These are phyloP conservation scores for Rhinophrynus dorsalis DNA, from an alignment of 2,797 vertebrate genomes.

Conservation along the genomic window DNA sequence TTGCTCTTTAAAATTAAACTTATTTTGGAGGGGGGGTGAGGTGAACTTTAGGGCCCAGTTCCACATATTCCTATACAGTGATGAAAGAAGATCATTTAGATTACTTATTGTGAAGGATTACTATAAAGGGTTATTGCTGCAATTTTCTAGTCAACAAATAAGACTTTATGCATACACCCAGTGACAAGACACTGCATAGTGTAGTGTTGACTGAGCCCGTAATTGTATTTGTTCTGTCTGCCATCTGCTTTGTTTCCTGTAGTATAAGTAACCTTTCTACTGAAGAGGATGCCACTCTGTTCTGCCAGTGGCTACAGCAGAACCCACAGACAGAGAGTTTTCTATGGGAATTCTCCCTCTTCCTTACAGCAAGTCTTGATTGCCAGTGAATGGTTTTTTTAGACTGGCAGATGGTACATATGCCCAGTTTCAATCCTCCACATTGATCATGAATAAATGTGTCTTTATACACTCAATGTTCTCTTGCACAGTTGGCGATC, in stretches of 20 bases:
- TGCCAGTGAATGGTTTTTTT: constrained; percentile 17
- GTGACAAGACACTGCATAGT: constrained; percentile 56
- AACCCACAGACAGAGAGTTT: background rate
- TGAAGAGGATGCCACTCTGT: constrained; percentile 18
- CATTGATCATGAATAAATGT: background rate
- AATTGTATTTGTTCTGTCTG: constrained; percentile 48
- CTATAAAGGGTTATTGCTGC: constrained; percentile 44
- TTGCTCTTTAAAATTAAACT: no score
- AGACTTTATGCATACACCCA: constrained; percentile 49
- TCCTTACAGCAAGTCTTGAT: constrained; percentile 1
- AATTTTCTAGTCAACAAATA: constrained; percentile 47
- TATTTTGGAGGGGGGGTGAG: no score
- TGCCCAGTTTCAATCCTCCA: constrained; percentile 14
- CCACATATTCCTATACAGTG: no score
- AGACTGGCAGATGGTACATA: constrained; percentile 45
- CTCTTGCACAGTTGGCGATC: background rate
- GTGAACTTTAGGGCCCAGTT: no score
- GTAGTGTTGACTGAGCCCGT: constrained; percentile 55
- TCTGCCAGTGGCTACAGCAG: constrained; percentile 12
- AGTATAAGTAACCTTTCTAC: constrained; percentile 39
- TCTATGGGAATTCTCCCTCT: background rate
- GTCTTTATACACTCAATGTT: background rate
- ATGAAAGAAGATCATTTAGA: constrained; percentile 52
- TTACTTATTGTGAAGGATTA: constrained; percentile 61
- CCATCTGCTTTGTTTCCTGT: constrained; percentile 54